Evolutionary conservation across 2,113 vertebrate species (phyloP).

Genomic region (Eidolon helvum): DNA sequence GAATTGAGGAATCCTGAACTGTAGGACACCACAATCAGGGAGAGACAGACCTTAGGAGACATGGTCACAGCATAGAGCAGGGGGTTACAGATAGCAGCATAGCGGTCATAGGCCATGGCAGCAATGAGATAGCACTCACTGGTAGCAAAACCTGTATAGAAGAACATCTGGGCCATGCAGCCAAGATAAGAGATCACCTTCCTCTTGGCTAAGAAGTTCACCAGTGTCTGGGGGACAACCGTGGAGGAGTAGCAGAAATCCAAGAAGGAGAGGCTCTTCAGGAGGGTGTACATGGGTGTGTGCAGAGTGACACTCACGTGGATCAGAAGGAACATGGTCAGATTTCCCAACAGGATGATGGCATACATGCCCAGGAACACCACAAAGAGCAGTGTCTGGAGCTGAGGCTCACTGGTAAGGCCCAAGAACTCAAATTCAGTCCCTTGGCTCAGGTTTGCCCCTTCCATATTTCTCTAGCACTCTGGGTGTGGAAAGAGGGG

Average conservation of each 20-base stretch:
- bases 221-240: slow-evolving; percentile 49
- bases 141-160: slow-evolving; percentile 56
- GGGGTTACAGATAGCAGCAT: slow-evolving; percentile 52
- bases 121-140: slow-evolving; percentile 56
- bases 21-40: slow-evolving; percentile 45
- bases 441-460: slow-evolving; percentile 38
- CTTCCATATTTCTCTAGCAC: slow-evolving; percentile 25
- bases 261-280: slow-evolving; percentile 68
- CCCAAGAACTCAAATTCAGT: slow-evolving; percentile 63
- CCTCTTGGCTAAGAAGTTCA: slow-evolving; percentile 59
- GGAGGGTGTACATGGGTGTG: slow-evolving; percentile 59
- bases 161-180: slow-evolving; percentile 65
- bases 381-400: slow-evolving; percentile 43
- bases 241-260: slow-evolving; percentile 62
- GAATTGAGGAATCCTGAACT: slow-evolving; percentile 63
- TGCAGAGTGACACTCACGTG: background rate
- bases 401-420: slow-evolving; percentile 44
- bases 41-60: slow-evolving; percentile 44
- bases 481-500: background rate
- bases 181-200: slow-evolving; percentile 61
- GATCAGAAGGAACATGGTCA: slow-evolving; percentile 52
- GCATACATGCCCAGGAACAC: slow-evolving; percentile 49
- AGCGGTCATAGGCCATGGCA: slow-evolving; percentile 56
- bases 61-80: background rate
- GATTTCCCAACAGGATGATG: slow-evolving; percentile 51